Conservation (phyloP, 2,113 vertebrate species). For the Stigmatopora nigra region DNA sequence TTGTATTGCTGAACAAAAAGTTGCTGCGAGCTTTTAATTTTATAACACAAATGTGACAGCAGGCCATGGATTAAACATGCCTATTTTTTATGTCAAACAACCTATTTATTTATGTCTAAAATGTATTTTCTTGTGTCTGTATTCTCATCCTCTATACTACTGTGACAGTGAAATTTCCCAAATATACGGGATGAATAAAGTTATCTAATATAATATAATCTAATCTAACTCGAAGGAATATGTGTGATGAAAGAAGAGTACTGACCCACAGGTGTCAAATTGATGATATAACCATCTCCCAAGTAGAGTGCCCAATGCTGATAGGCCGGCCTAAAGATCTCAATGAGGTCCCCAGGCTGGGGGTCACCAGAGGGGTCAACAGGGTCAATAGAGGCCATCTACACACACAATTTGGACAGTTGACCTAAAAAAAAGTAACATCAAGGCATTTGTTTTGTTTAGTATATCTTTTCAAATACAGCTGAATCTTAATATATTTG, state of each 20-base stretch:
- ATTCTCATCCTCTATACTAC: too few relatives aligned
- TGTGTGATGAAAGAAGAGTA: conserved; percentile 1
- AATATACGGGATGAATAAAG: too few relatives aligned
- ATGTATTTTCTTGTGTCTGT: not conserved
- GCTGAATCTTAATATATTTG: not conserved
- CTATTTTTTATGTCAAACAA: too few relatives aligned
- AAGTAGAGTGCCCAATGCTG: conserved; percentile 92
- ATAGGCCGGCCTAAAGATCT: conserved; percentile 81
- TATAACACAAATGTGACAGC: too few relatives aligned
- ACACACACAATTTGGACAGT: conserved; percentile 11
- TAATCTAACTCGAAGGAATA: not conserved
- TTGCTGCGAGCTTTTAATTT: too few relatives aligned
- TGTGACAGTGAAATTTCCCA: too few relatives aligned
- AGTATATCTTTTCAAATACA: not conserved
- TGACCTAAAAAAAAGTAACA: not conserved
- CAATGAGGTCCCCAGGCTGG: conserved; percentile 86
- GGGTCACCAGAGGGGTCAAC: conserved; percentile 62
- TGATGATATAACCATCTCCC: conserved; percentile 87
- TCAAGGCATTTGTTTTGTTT: not conserved
- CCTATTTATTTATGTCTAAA: too few relatives aligned
- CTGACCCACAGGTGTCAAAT: conserved; percentile 83
- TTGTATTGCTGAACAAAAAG: too few relatives aligned
- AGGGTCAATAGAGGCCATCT: conserved; percentile 75
- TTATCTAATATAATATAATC: too few relatives aligned
- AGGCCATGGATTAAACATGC: too few relatives aligned